These are phyloP conservation scores for Kryptopterus vitreolus DNA, from an alignment of 2,797 vertebrate species.

Conservation along the genomic window DNA sequence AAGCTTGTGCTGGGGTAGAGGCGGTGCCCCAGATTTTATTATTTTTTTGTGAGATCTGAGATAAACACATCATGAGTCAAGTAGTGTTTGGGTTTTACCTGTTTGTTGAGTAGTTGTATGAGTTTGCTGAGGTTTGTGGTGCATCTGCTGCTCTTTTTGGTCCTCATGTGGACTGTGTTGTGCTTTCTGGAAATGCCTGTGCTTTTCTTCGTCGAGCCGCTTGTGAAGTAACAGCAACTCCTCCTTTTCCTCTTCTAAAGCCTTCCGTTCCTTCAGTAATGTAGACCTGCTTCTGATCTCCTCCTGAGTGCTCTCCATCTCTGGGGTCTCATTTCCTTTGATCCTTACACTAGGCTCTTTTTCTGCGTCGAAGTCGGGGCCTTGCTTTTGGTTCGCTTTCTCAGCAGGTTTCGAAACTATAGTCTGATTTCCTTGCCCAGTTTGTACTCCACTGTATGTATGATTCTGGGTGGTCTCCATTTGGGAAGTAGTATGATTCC, in stretches of 20 bases:
- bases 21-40: neutral
- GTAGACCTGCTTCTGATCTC: conserved; percentile 48
- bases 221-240: conserved; percentile 71
- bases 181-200: conserved; percentile 66
- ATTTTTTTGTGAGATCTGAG: neutral
- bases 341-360: conserved; percentile 3
- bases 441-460: conserved; percentile 30
- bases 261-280: conserved; percentile 57
- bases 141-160: conserved; percentile 47
- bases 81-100: conserved; percentile 60
- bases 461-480: conserved; percentile 12
- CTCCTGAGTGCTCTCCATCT: conserved; percentile 55
- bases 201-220: conserved; percentile 73
- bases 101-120: conserved; percentile 64
- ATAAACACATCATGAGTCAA: neutral
- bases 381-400: conserved; percentile 61
- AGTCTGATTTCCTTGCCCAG: conserved; percentile 42
- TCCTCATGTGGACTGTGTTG: conserved; percentile 55
- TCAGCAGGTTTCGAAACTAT: conserved; percentile 59
- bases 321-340: conserved; percentile 67
- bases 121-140: conserved; percentile 62
- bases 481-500: conserved; percentile 16
- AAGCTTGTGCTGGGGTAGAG: neutral
- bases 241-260: conserved; percentile 66
- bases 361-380: conserved; percentile 16